Evolutionary conservation across 2,888 invertebrate genomes (phyloP).

Genomic region (Acleris emargana): DNA sequence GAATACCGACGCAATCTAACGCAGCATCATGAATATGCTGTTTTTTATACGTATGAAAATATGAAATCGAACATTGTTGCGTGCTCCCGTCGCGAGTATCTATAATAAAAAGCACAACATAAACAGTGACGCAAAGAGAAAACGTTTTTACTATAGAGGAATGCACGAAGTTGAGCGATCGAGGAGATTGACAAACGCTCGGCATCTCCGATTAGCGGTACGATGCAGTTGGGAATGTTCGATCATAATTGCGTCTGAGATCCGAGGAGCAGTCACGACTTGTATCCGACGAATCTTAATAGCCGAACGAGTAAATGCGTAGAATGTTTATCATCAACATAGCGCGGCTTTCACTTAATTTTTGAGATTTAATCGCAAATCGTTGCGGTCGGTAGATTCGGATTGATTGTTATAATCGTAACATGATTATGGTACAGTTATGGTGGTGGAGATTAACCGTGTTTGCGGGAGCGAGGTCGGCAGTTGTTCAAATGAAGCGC

Average conservation of each 20-base stretch:
- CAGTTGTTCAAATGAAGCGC: conserved; percentile 63
- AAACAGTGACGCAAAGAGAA: conserved; percentile 38
- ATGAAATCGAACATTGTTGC: conserved; percentile 42
- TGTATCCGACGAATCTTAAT: conserved; percentile 12
- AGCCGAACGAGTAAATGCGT: conserved; percentile 13
- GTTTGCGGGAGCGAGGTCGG: conserved; percentile 26
- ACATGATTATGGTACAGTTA: conserved; percentile 32
- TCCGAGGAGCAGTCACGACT: conserved; percentile 20
- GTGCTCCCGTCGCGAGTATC: conserved; percentile 33
- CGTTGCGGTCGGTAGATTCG: too few relatives aligned
- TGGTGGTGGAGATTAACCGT: conserved; percentile 22
- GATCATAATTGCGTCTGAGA: conserved; percentile 21
- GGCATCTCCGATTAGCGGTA: conserved; percentile 11
- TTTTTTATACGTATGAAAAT: conserved; percentile 42
- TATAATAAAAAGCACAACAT: conserved; percentile 40
- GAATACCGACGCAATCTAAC: conserved; percentile 44
- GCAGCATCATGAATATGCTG: conserved; percentile 39
- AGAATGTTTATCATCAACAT: conserved; percentile 25
- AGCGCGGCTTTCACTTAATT: conserved; percentile 30
- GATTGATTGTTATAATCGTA: conserved; percentile 16
- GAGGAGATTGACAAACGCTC: conserved; percentile 18
- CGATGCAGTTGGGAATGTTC: conserved; percentile 25
- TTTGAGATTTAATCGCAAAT: conserved; percentile 13
- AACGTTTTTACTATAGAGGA: conserved; percentile 30
- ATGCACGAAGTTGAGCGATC: conserved; percentile 28